A percentile compares a stretch with the other conserved stretches of the same genome.
Conservation (phyloP, 2,888 invertebrate genomes). For the Lissonota sp. region DNA sequence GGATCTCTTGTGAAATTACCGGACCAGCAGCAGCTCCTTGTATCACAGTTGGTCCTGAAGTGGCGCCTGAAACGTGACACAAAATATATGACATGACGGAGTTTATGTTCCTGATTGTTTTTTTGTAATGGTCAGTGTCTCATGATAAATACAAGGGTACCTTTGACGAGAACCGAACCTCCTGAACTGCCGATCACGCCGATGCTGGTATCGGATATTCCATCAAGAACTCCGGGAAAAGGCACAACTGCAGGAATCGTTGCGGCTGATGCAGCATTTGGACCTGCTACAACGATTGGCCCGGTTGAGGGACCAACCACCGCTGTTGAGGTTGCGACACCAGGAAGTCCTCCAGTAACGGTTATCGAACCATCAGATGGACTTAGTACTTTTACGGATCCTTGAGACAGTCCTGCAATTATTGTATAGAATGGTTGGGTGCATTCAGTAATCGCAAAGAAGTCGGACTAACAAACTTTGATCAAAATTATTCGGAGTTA, state of each 20-base stretch:
- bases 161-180: constrained; percentile 37
- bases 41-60: constrained; percentile 36
- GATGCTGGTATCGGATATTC: constrained; percentile 34
- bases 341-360: constrained; percentile 64
- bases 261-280: constrained; percentile 46
- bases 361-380: constrained; percentile 69
- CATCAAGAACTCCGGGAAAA: constrained; percentile 9
- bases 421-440: constrained; percentile 10
- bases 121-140: no score
- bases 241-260: constrained; percentile 47
- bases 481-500: neutral
- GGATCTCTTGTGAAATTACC: constrained; percentile 43
- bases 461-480: neutral
- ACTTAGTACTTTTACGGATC: constrained; percentile 60
- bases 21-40: constrained; percentile 33
- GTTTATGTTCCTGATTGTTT: no score
- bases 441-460: neutral
- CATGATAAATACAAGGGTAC: neutral
- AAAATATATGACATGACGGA: neutral
- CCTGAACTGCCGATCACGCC: constrained; percentile 58
- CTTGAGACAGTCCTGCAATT: constrained; percentile 56
- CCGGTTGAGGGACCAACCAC: constrained; percentile 66
- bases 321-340: constrained; percentile 32
- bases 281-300: constrained; percentile 65
- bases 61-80: constrained; percentile 38